A percentile compares a stretch with the other conserved stretches of the same genome.
phyloP scores from a whole-genome alignment of 2,797 vertebrate genomes.

The Amblyopsis hoosieri region DNA sequence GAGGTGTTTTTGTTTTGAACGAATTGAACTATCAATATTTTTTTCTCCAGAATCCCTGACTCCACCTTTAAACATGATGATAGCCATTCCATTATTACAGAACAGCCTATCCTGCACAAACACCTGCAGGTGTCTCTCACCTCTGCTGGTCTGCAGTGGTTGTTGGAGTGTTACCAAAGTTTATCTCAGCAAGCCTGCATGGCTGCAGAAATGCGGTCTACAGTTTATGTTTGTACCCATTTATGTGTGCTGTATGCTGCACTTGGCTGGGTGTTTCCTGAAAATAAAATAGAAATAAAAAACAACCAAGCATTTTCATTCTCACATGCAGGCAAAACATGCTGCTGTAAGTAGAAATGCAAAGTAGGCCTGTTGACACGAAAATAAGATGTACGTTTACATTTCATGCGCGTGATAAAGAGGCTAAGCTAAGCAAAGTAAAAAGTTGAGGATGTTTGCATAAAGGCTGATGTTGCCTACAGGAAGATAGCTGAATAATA shows the following conservation, averaged over 20 bases:
- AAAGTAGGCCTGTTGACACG: background rate
- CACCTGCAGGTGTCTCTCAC: constrained; percentile 30
- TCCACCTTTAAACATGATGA: constrained; percentile 4
- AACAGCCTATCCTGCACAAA: constrained; percentile 17
- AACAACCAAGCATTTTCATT: constrained; percentile 13
- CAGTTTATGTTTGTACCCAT: constrained; percentile 18
- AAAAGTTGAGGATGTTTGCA: constrained; percentile 4
- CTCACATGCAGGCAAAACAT: constrained; percentile 7
- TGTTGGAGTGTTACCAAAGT: constrained; percentile 39
- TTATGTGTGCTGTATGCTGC: background rate
- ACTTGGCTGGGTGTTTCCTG: constrained; percentile 5
- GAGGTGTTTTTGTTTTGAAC: too few relatives aligned
- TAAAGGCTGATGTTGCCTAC: too few relatives aligned
- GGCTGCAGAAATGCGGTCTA: constrained; percentile 12
- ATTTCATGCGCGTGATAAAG: constrained; percentile 5
- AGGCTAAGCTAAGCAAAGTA: constrained; percentile 2
- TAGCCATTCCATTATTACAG: constrained; percentile 26
- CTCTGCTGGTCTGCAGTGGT: constrained; percentile 45
- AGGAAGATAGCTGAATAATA: background rate
- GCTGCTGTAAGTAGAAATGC: constrained; percentile 5
- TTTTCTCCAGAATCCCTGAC: too few relatives aligned
- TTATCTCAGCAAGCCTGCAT: constrained; percentile 30
- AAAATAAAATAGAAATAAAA: background rate
- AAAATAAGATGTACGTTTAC: background rate
- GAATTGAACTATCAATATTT: too few relatives aligned